phyloP scores from a whole-genome alignment of 2,113 vertebrate genomes.

The Psittacus erithacus region DNA sequence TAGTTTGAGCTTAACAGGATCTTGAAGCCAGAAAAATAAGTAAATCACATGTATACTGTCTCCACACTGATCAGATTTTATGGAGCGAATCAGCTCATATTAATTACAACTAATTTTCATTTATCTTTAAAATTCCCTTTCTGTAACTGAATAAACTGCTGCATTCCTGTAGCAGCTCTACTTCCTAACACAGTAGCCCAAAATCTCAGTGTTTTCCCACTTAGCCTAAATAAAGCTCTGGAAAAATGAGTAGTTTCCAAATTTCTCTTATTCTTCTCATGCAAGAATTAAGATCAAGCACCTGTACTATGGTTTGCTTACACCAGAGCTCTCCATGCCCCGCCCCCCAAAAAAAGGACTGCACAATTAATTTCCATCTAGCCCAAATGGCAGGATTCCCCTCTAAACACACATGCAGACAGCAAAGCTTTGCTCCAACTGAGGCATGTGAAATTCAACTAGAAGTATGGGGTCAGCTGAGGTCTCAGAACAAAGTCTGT shows the following conservation, averaged over 20 bases:
- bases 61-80: neutral
- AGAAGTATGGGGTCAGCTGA: neutral
- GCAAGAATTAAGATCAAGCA: neutral
- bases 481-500: conserved; percentile 43
- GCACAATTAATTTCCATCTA: neutral
- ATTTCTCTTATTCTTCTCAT: neutral
- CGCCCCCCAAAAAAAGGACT: neutral
- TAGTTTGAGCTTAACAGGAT: neutral
- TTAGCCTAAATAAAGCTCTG: neutral
- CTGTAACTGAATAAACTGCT: neutral
- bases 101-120: neutral
- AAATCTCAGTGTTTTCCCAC: neutral
- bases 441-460: conserved; percentile 17
- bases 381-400: conserved; percentile 16
- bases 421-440: neutral
- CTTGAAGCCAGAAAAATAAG: neutral
- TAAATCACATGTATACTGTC: neutral
- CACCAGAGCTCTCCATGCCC: neutral
- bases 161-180: neutral
- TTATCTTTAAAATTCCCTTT: neutral
- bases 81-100: neutral
- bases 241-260: neutral
- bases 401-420: neutral
- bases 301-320: neutral
- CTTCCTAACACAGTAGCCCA: neutral